phyloP scores from a whole-genome alignment of 2,797 vertebrate species.

The Phalanger gymnotis region DNA sequence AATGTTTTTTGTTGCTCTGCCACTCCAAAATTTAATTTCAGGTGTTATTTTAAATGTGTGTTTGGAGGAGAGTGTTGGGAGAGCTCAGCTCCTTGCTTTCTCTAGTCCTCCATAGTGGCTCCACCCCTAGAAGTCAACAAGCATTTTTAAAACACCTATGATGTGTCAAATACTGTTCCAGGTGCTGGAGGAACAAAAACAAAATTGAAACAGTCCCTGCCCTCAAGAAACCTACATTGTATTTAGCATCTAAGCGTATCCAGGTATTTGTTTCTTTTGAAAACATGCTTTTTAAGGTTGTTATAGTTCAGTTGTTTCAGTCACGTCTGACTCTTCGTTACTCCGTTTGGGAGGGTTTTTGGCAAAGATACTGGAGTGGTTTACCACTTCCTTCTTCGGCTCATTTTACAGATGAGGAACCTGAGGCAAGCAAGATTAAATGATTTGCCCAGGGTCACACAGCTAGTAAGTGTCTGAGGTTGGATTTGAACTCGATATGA shows the following conservation, averaged over 20 bases:
- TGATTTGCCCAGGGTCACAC: neutral
- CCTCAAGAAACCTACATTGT: neutral
- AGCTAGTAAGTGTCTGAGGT: neutral
- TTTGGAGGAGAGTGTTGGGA: neutral
- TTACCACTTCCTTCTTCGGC: neutral
- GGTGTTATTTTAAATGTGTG: neutral
- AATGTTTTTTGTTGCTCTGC: neutral
- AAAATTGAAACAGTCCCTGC: neutral
- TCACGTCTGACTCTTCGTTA: neutral
- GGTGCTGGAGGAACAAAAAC: neutral
- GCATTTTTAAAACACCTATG: neutral
- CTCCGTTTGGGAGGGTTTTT: neutral
- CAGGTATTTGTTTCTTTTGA: neutral
- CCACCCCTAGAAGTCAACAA: neutral
- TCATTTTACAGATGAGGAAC: neutral
- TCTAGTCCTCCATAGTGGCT: neutral
- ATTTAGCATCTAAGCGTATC: neutral
- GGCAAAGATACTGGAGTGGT: neutral
- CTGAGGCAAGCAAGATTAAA: neutral
- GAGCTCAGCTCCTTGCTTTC: neutral
- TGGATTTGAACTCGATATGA: neutral
- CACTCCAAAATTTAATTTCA: neutral
- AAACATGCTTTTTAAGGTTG: neutral
- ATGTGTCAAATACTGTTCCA: neutral
- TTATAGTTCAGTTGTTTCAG: neutral